These are phyloP conservation scores for Anthophora plumipes DNA, from an alignment of 2,888 invertebrate species.

Conservation along the genomic window DNA sequence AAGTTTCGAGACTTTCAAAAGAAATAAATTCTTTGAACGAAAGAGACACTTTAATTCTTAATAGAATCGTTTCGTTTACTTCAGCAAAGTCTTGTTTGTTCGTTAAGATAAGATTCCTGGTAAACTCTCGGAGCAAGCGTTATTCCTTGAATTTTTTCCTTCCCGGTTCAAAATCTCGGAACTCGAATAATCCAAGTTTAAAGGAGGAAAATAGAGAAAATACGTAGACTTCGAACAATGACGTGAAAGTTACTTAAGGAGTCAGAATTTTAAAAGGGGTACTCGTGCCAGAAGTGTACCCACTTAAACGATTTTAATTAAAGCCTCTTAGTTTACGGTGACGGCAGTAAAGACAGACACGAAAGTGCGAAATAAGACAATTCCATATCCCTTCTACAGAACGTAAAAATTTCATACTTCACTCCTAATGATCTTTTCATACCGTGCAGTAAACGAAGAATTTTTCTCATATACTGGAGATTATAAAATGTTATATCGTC, in stretches of 20 bases:
- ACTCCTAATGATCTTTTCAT: neutral
- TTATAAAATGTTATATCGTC: neutral
- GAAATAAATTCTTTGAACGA: too few relatives aligned
- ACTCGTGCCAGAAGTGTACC: neutral
- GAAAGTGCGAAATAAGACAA: neutral
- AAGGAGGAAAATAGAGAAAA: neutral
- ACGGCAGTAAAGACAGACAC: neutral
- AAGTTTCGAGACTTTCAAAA: too few relatives aligned
- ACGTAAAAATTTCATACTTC: slow-evolving; percentile 7
- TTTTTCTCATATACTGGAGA: neutral
- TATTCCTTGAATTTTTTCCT: too few relatives aligned
- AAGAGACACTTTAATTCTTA: too few relatives aligned
- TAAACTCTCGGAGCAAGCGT: too few relatives aligned
- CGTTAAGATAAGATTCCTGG: too few relatives aligned
- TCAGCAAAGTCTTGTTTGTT: too few relatives aligned
- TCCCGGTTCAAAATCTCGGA: too few relatives aligned
- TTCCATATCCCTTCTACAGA: neutral
- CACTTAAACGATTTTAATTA: neutral
- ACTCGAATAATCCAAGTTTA: too few relatives aligned
- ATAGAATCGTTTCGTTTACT: too few relatives aligned
- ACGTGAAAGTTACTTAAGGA: neutral
- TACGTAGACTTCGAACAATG: neutral
- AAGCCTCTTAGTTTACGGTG: neutral
- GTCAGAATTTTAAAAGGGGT: neutral
- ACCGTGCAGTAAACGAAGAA: neutral